Base-by-base conservation (phyloP, 2,888 invertebrate species). In the Strigamia transsilvanica region DNA sequence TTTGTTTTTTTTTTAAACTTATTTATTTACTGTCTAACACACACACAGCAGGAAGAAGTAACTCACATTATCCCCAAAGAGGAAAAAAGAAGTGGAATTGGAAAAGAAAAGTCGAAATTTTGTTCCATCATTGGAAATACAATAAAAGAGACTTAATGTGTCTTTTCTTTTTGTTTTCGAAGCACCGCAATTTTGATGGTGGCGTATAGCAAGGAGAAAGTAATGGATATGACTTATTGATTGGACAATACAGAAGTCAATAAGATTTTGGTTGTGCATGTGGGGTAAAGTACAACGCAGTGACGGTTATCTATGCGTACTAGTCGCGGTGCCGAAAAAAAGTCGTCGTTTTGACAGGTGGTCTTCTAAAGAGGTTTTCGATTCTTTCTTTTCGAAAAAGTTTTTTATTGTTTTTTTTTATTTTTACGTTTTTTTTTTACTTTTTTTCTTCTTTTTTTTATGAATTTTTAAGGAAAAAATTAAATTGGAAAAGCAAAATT, bases 91-190 rank as follows among this genome's bases (percentile, higher is more conserved):
- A 66, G 32, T 66, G 66, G 27, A 66, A 66, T 66, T 66, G 66
- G 66, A 66, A 66, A 66, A 66, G 66, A 66, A 66, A 34, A 27
- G 66, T 66, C 66, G 66, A 66, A 66, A 66, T 66, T 66, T 66
- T 66, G 66, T 66, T 66, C 27, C 66, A 66, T 66, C 66, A 66
- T 66, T 66, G 66, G 66, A 66, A 66, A 66, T 66, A 66, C 66
- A 66, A 66, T 66, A 66, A 66, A 66, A 66, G 66, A 32, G 66
- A 66, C 66, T 66, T 66, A 66, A 66, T 66, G 66, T 66, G 7
- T 66, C 18, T 51, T n/a, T 46, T 51, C n/a, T 51, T 51, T 51
- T 2, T 51, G 13, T 18, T 51, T 51, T 13, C 6, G 10, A 3
- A 27, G 66, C 21, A 23, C 66, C 66, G 13, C 51, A n/a, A 23